Base-by-base conservation (phyloP, 2,113 vertebrate genomes). In the Eonycteris spelaea region DNA sequence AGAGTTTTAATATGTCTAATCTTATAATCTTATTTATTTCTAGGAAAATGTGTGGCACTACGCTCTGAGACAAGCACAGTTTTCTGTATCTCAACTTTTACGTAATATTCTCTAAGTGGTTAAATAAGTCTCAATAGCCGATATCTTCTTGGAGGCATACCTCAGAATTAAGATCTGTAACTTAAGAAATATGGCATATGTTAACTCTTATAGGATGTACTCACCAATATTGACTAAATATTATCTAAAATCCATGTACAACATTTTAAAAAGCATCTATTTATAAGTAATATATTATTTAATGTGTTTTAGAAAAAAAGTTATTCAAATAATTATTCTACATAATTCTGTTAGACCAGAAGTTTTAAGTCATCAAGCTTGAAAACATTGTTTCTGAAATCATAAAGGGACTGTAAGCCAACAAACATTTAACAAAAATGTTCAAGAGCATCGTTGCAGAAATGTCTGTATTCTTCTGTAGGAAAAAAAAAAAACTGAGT, bases 81-180 rank as follows among this genome's bases (percentile, higher is more conserved):
- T 94, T 86, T 79, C 55, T 21, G 8, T 26, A 9, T 61, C 9
- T 87, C 43, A 84, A 8, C 3, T 68, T 86, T 86, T 95, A 40
- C n/a, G 30, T 14, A 57, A 11, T 53, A 38, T 43, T 77, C 67
- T 77, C 57, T 86, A 95, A 77, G 91, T 91, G 16, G 59, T 88
- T 91, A 92, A 96, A 38, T 85, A 45, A 48, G 68, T n/a, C 89
- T 95, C 96, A 85, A 2, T 95, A 90, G 75, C 51, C 48, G 40
- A 97, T 75, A 51, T 96, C 57, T 84, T 86, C 53, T 97, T 48
- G 48, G 79, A 93, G 51, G 75, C 35, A 86, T 26, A 95, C 43
- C 21, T 28, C 91, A 87, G 80, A 98, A 97, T 86, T 94, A 96
- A 97, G 70, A 94, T 97, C 40, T 96, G 75, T 93, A 86, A 88